Base-by-base conservation (phyloP, 2,797 vertebrate genomes). In the Poeciliopsis turneri region DNA sequence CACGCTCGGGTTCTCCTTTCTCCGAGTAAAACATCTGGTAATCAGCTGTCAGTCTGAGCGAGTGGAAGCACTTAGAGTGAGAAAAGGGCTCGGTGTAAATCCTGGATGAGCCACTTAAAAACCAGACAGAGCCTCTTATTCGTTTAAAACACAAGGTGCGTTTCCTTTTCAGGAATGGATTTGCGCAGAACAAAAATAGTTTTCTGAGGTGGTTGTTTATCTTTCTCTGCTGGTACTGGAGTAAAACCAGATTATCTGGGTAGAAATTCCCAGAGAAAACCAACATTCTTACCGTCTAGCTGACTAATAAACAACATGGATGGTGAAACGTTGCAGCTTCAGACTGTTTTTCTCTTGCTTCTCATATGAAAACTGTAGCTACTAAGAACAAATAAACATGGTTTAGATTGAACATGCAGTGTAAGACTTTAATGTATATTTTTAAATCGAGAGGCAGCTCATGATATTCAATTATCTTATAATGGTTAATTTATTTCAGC, bases 41-140 rank as follows among this genome's bases (percentile, higher is more conserved):
- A 68, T 68, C 64, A 68, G 64, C 64, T 68, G 86, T 84, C 91
- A 88, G 11, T 89, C 85, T 84, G 47, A 53, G 61, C 51, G 25
- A 81, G 74, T 76, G 74, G 71, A 82, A 73, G 79, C 28, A 70
- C 77, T 78, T 80, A 55, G 36, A 86, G 74, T 72, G 74, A 71
- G 69, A 78, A 78, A 6, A 20, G 70, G 81, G 78, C 55, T 84
- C 51, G 66, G 75, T 84, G 74, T 78, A 79, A 81, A 78, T 75
- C 76, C 59, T 43, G 28, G 23, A 70, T 41, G 36, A 83, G 76
- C 82, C 73, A 78, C 77, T 83, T 74, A 43, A n/a, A 68, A 28
- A 43, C 68, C 39, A 45, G 68, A 45, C 39, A 13, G 20, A 68
- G 20, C 64, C 64, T 39, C 33, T 41, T 10, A 41, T 68, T 68